Evolutionary conservation across 2,888 invertebrate genomes (phyloP).

Genomic region (Acleris holmiana): DNA sequence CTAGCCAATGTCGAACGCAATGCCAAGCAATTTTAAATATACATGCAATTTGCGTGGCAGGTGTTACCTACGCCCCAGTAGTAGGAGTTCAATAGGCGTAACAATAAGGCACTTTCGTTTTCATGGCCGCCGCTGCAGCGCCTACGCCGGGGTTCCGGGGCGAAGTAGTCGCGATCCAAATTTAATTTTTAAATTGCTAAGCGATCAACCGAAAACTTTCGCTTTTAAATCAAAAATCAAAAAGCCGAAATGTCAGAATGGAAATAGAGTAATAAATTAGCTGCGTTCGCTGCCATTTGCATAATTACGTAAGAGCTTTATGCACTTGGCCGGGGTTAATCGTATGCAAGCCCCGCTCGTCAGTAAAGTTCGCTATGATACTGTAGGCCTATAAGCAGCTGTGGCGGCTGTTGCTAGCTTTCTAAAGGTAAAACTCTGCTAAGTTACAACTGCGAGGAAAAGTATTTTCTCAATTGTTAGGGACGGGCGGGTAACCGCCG

Average conservation of each 20-base stretch:
- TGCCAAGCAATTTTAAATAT: conserved; percentile 50
- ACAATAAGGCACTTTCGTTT: conserved; percentile 60
- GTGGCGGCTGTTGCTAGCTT: conserved; percentile 24
- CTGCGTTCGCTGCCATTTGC: conserved; percentile 61
- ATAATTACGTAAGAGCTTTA: conserved; percentile 70
- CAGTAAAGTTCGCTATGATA: conserved; percentile 57
- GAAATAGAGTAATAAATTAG: conserved; percentile 58
- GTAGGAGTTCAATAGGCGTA: conserved; percentile 49
- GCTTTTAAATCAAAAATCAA: conserved; percentile 49
- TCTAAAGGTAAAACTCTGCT: conserved; percentile 38
- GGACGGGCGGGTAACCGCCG: conserved; percentile 47
- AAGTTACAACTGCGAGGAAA: conserved; percentile 47
- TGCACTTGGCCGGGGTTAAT: conserved; percentile 63
- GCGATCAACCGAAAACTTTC: conserved; percentile 49
- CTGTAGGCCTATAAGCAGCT: conserved; percentile 41
- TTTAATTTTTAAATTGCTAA: conserved; percentile 31
- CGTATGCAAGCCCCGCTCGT: conserved; percentile 61
- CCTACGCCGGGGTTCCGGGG: conserved; percentile 25
- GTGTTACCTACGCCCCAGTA: conserved; percentile 53
- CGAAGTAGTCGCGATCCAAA: conserved; percentile 11
- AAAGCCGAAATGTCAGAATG: conserved; percentile 8
- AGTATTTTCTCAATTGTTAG: conserved; percentile 45
- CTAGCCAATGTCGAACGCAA: conserved; percentile 64
- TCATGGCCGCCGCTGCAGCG: conserved; percentile 52
- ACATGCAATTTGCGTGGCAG: conserved; percentile 58